Conservation (phyloP, 2,888 invertebrate species). For the Meteorus colon region DNA sequence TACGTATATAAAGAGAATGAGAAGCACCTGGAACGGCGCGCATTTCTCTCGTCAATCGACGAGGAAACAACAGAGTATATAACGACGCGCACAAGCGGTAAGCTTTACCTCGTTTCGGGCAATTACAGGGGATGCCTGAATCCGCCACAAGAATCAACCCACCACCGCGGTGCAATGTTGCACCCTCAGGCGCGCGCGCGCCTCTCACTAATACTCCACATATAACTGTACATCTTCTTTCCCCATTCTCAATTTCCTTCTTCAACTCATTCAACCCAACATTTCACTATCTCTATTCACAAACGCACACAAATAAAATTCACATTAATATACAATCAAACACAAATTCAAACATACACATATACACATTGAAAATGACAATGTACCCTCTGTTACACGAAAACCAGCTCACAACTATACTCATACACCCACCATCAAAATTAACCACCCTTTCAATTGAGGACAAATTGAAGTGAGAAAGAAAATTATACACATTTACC, state of each 20-base stretch:
- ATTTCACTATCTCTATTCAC: constrained; percentile 26
- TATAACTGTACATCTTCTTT: constrained; percentile 22
- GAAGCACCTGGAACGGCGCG: constrained; percentile 20
- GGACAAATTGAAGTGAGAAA: constrained; percentile 33
- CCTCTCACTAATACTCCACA: constrained; percentile 38
- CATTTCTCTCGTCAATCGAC: constrained; percentile 31
- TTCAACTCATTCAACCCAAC: constrained; percentile 32
- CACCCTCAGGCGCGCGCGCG: constrained; percentile 51
- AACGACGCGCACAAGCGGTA: constrained; percentile 49
- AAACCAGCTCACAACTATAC: constrained; percentile 28
- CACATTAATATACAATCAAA: constrained; percentile 36
- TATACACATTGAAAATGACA: constrained; percentile 17
- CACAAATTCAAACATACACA: constrained; percentile 51
- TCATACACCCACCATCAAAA: constrained; percentile 45
- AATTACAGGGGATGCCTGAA: constrained; percentile 71
- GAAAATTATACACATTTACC: constrained; percentile 9
- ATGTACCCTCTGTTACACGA: not conserved
- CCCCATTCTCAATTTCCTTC: constrained; percentile 32
- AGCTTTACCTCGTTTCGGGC: constrained; percentile 71
- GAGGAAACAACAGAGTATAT: constrained; percentile 46
- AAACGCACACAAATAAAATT: constrained; percentile 26
- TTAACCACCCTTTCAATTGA: constrained; percentile 49
- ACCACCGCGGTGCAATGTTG: constrained; percentile 51
- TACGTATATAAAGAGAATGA: not conserved
- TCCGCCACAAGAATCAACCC: constrained; percentile 72